Percentiles rank a stretch among this genome's conserved stretches.
Conservation (phyloP, 1,140 invertebrate species). For the Chymomyza costata region DNA sequence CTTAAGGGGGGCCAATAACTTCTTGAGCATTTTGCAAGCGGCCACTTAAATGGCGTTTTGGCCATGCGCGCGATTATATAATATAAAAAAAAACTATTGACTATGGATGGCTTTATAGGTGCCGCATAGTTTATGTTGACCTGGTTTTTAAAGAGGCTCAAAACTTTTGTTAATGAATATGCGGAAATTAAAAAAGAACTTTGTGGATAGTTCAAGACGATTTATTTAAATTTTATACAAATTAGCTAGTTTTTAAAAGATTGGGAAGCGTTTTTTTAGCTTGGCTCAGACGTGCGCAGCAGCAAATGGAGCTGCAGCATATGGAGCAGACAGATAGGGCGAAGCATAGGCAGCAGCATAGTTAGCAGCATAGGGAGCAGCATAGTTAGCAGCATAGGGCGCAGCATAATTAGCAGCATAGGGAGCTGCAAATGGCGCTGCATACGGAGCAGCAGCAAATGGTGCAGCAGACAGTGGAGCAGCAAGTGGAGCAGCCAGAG, state of each 20-base stretch:
- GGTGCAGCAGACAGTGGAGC: slow-evolving; percentile 33
- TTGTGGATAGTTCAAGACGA: no score
- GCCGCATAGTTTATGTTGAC: no score
- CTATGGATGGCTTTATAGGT: no score
- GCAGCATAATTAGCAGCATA: slow-evolving; percentile 40
- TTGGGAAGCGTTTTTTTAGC: slow-evolving; percentile 27
- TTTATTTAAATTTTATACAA: no score
- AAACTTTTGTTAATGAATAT: no score
- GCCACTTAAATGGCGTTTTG: not conserved
- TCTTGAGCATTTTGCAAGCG: slow-evolving; percentile 30
- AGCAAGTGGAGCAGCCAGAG: slow-evolving; percentile 71
- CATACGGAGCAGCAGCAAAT: slow-evolving; percentile 17
- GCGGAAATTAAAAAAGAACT: no score
- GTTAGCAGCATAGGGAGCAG: slow-evolving; percentile 72
- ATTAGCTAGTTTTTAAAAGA: no score
- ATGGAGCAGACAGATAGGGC: slow-evolving; percentile 51
- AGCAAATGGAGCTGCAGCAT: slow-evolving; percentile 31
- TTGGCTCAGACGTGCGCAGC: slow-evolving; percentile 31
- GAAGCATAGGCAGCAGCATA: slow-evolving; percentile 22
- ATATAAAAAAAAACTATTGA: no score
- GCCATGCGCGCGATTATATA: slow-evolving; percentile 24
- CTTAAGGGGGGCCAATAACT: slow-evolving; percentile 22
- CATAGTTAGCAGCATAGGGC: slow-evolving; percentile 55
- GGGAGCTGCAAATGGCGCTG: slow-evolving; percentile 61
- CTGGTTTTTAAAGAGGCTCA: no score